Percentiles rank a stretch among this genome's conserved stretches.
phyloP scores from a whole-genome alignment of 2,113 vertebrate species.

The Nanorana parkeri region DNA sequence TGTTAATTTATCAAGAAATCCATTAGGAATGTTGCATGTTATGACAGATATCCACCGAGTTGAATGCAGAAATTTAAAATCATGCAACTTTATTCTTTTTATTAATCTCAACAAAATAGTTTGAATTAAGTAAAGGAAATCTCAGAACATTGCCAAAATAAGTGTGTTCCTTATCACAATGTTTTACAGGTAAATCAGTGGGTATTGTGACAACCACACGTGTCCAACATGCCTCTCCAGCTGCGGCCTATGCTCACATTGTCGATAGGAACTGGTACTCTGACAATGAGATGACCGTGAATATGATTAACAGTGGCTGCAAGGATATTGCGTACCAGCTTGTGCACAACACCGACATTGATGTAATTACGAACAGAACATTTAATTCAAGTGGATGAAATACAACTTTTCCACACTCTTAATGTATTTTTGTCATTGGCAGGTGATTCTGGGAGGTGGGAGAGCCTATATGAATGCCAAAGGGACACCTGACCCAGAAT shows the following conservation, averaged over 20 bases:
- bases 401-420: too few species aligned
- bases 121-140: too few species aligned
- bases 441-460: slow-evolving; percentile 83
- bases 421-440: background rate
- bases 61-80: too few species aligned
- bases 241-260: slow-evolving; percentile 71
- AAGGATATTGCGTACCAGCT: slow-evolving; percentile 77
- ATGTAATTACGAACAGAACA: slow-evolving; percentile 68
- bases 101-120: too few species aligned
- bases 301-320: slow-evolving; percentile 67
- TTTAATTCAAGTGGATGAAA: background rate
- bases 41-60: too few species aligned
- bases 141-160: too few species aligned
- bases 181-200: slow-evolving; percentile 75
- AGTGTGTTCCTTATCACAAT: too few species aligned
- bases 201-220: slow-evolving; percentile 80
- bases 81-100: too few species aligned
- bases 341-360: slow-evolving; percentile 75
- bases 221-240: slow-evolving; percentile 80
- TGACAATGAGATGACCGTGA: slow-evolving; percentile 64
- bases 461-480: slow-evolving; percentile 75
- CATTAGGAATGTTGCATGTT: too few species aligned
- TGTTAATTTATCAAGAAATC: too few species aligned
- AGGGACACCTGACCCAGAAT: slow-evolving; percentile 69
- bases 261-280: slow-evolving; percentile 75